A percentile compares a stretch with the other conserved stretches of the same genome.
Conservation (phyloP, 2,797 vertebrate genomes). For the Esox lucius region DNA sequence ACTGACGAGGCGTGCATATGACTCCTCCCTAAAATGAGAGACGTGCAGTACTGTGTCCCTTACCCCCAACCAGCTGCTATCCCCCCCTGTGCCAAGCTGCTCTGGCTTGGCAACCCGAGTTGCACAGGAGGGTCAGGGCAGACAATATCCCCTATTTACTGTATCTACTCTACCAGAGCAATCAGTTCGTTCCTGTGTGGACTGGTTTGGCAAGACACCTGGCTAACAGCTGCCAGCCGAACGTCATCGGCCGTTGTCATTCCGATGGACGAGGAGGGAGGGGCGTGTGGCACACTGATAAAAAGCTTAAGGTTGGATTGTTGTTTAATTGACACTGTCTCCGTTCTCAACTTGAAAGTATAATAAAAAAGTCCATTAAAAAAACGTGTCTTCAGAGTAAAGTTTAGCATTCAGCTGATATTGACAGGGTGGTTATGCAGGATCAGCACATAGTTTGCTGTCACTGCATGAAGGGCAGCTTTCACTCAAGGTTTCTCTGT, state of each 20-base stretch:
- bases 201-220: not conserved
- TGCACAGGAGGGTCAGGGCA: not conserved
- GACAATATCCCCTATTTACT: not conserved
- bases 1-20: not conserved
- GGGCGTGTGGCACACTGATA: not conserved
- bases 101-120: not conserved
- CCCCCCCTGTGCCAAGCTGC: constrained; percentile 2
- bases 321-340: too few species aligned
- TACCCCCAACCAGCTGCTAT: not conserved
- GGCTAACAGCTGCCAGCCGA: not conserved
- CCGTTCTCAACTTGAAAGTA: too few species aligned
- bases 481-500: not conserved
- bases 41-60: not conserved
- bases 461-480: not conserved
- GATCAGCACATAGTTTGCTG: not conserved
- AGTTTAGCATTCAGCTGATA: not conserved
- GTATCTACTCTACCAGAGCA: not conserved
- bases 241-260: not conserved
- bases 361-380: too few species aligned
- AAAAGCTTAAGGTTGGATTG: not conserved
- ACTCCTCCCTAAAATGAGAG: not conserved
- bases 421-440: not conserved
- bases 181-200: not conserved
- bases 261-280: not conserved
- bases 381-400: not conserved